Conservation (phyloP, 1,140 invertebrate genomes). For the Drosophila subpulchrella region DNA sequence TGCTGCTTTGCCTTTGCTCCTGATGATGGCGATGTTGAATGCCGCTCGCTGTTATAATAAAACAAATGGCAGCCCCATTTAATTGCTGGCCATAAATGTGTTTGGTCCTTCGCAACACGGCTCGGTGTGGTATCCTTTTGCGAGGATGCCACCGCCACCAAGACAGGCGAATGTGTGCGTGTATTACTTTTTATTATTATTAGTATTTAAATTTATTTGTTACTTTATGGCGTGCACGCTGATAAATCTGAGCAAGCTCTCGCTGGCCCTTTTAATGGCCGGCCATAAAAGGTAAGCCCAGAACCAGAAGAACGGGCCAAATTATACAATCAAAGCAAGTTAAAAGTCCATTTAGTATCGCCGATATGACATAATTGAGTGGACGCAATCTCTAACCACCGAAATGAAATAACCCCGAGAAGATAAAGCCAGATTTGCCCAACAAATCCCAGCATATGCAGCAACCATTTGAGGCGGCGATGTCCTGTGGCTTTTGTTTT, state of each 20-base stretch:
- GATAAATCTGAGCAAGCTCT: constrained; percentile 73
- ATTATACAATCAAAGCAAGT: constrained; percentile 74
- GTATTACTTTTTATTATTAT: constrained; percentile 79
- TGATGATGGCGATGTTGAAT: constrained; percentile 69
- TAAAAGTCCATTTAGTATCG: constrained; percentile 77
- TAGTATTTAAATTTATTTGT: constrained; percentile 83
- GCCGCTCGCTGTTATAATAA: constrained; percentile 75
- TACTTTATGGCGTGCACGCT: constrained; percentile 78
- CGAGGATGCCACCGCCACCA: constrained; percentile 74
- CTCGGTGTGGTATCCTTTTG: constrained; percentile 43
- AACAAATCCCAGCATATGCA: constrained; percentile 71
- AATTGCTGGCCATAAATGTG: constrained; percentile 83
- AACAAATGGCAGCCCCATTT: constrained; percentile 82
- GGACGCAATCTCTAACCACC: constrained; percentile 48
- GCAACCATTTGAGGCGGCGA: constrained; percentile 51
- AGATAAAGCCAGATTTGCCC: not conserved
- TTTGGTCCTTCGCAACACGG: constrained; percentile 54
- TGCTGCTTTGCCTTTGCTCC: constrained; percentile 45
- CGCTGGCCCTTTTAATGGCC: constrained; percentile 72
- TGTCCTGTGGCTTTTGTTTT: constrained; percentile 67
- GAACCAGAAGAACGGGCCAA: constrained; percentile 43
- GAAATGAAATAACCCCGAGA: not conserved
- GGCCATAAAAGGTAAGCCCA: constrained; percentile 77
- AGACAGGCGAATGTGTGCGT: constrained; percentile 31
- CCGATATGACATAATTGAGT: constrained; percentile 78